Evolutionary conservation across 2,888 invertebrate genomes (phyloP).

Genomic region (Tanaodytes sp.): DNA sequence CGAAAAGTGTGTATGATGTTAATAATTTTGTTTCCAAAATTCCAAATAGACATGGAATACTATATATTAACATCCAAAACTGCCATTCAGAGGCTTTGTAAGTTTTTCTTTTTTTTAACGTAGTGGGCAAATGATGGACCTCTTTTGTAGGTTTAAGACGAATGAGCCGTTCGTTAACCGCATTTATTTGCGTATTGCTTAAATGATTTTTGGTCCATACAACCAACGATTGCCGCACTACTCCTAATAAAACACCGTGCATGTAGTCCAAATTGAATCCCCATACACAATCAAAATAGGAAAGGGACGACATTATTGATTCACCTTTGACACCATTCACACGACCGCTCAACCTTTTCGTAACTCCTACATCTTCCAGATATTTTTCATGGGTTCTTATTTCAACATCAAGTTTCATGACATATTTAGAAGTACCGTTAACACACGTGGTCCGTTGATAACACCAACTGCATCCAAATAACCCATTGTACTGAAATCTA

Average conservation of each 20-base stretch:
- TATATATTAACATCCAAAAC: neutral
- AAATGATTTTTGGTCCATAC: constrained; percentile 4
- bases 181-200: neutral
- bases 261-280: too few species aligned
- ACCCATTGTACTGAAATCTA: constrained; percentile 7
- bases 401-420: neutral
- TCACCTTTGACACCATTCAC: constrained; percentile 27
- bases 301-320: constrained; percentile 1
- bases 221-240: constrained; percentile 1
- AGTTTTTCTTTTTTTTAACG: constrained; percentile 2
- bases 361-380: constrained; percentile 1
- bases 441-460: neutral
- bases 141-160: constrained; percentile 2
- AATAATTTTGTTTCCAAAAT: too few species aligned
- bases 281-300: constrained; percentile 38
- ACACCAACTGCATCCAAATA: constrained; percentile 25
- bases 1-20: too few species aligned
- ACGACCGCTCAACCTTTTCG: neutral
- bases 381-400: constrained; percentile 12
- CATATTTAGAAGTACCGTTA: constrained; percentile 8
- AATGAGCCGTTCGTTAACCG: neutral
- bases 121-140: constrained; percentile 1
- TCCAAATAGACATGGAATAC: constrained; percentile 10
- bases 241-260: too few species aligned
- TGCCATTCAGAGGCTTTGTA: constrained; percentile 17